Evolutionary conservation across 2,113 vertebrate species (phyloP).

Genomic region (Neotoma lepida): DNA sequence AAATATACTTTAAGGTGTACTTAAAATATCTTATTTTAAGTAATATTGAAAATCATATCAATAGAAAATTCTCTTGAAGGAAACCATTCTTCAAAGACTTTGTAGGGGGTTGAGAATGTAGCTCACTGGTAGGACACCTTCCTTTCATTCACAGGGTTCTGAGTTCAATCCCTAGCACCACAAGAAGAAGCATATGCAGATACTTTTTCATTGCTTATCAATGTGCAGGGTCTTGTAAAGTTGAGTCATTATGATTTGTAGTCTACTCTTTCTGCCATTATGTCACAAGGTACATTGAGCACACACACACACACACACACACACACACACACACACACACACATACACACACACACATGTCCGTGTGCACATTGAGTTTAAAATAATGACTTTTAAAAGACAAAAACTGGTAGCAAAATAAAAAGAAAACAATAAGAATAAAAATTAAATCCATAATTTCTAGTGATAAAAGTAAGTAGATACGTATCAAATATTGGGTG

Average conservation of each 20-base stretch:
- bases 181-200: neutral
- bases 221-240: neutral
- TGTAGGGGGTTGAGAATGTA: neutral
- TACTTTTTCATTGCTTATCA: neutral
- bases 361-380: neutral
- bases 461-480: neutral
- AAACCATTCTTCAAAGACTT: neutral
- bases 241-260: conserved; percentile 12
- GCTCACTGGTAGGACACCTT: neutral
- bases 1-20: neutral
- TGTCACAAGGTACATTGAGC: neutral
- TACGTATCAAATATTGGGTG: neutral
- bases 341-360: neutral
- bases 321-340: neutral
- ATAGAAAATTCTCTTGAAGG: neutral
- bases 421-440: neutral
- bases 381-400: conserved; percentile 17
- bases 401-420: neutral
- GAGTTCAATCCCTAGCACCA: neutral
- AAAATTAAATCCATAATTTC: neutral
- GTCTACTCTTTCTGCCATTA: neutral
- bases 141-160: neutral
- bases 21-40: conserved; percentile 3
- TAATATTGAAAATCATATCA: conserved; percentile 19
- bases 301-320: too few relatives aligned